Evolutionary conservation across 2,113 vertebrate species (phyloP).

Genomic region (Pomatostomus ruficeps): DNA sequence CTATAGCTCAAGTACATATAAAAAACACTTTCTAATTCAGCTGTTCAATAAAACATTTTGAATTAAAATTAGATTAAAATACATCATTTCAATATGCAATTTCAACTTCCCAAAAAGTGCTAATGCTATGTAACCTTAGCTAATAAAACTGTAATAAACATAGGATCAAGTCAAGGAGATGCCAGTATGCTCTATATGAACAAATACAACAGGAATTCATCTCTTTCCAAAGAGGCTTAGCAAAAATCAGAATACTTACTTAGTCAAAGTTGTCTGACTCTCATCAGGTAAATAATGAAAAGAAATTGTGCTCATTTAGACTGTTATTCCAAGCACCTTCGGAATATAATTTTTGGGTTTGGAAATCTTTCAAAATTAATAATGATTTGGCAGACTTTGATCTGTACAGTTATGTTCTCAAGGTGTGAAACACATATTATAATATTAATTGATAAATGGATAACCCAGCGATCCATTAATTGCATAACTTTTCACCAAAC

Average conservation of each 20-base stretch:
- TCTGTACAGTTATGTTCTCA: not conserved
- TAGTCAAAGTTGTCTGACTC: not conserved
- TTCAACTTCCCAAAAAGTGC: not conserved
- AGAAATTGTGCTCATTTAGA: not conserved
- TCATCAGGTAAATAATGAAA: not conserved
- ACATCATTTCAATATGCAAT: not conserved
- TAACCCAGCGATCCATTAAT: not conserved
- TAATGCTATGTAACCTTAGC: not conserved
- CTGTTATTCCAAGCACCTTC: not conserved
- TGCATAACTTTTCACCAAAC: not conserved
- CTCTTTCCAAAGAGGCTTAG: not conserved
- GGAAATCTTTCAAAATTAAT: not conserved
- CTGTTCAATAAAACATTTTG: not conserved
- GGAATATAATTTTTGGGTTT: not conserved
- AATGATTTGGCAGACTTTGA: not conserved
- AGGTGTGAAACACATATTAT: not conserved
- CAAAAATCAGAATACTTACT: not conserved
- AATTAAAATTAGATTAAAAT: not conserved
- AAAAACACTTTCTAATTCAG: not conserved
- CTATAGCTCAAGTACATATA: not conserved
- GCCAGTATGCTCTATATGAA: not conserved
- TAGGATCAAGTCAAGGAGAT: not conserved
- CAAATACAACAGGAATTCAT: not conserved
- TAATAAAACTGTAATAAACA: not conserved
- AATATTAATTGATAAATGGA: not conserved